A percentile compares a stretch with the other conserved stretches of the same genome.
These are phyloP conservation scores for Polyommatus iphigenia DNA, from an alignment of 2,888 invertebrate genomes.

Conservation along the genomic window DNA sequence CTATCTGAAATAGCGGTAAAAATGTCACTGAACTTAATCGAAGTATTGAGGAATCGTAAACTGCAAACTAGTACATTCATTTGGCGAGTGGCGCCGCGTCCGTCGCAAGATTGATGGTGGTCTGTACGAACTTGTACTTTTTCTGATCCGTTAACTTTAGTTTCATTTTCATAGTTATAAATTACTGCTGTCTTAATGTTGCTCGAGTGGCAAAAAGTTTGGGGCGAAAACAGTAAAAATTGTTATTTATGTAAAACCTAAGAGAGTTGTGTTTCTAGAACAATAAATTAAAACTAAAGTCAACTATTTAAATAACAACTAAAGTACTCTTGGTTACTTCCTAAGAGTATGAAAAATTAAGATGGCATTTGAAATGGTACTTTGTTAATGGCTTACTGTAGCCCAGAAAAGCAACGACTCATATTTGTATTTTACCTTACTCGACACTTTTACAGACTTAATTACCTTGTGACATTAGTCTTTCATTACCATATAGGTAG, in stretches of 20 bases:
- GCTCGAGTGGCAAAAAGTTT: not conserved
- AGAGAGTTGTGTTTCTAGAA: not conserved
- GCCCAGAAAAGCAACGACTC: too few species aligned
- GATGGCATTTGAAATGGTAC: not conserved
- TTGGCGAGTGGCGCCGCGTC: slow-evolving; percentile 10
- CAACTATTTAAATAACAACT: not conserved
- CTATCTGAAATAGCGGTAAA: not conserved
- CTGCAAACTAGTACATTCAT: slow-evolving; percentile 8
- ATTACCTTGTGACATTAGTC: too few species aligned
- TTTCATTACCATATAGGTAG: too few species aligned
- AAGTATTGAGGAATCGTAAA: slow-evolving; percentile 14
- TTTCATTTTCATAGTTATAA: slow-evolving; percentile 19
- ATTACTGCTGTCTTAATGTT: not conserved
- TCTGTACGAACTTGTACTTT: not conserved
- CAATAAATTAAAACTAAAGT: not conserved
- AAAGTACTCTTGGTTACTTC: not conserved
- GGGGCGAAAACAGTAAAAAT: not conserved
- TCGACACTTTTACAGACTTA: too few species aligned
- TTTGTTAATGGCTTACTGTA: too few species aligned
- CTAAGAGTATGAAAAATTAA: not conserved
- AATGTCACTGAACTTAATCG: not conserved
- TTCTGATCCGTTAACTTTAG: slow-evolving; percentile 17
- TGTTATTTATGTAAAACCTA: not conserved
- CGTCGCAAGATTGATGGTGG: not conserved
- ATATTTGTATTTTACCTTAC: too few species aligned